These are phyloP conservation scores for Caenorhabditis angaria DNA, from an alignment of 2,888 invertebrate species.

Conservation along the genomic window DNA sequence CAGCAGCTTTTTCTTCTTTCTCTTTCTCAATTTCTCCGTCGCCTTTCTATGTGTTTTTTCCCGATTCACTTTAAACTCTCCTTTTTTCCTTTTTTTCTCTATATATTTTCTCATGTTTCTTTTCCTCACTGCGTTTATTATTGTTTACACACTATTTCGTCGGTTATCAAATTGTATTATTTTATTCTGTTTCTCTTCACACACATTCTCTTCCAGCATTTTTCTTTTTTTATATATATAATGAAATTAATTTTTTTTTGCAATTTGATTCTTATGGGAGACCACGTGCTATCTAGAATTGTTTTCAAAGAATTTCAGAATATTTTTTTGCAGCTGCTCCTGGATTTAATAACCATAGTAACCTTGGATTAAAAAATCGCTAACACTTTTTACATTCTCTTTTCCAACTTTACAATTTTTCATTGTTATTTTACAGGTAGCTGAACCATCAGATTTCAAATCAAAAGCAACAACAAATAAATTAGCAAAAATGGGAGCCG, in stretches of 20 bases:
- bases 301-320: too few relatives aligned
- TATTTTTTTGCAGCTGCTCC: neutral
- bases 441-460: neutral
- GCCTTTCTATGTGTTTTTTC: constrained; percentile 13
- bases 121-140: neutral
- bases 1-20: constrained; percentile 9
- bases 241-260: neutral
- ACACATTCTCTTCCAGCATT: constrained; percentile 5
- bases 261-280: too few relatives aligned
- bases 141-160: constrained; percentile 1
- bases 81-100: neutral
- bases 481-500: constrained; percentile 81
- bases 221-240: neutral
- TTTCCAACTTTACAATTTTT: neutral
- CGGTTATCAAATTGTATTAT: constrained; percentile 25
- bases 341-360: neutral
- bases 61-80: neutral
- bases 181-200: constrained; percentile 15
- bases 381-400: neutral
- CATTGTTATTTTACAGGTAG: constrained; percentile 73
- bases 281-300: too few relatives aligned
- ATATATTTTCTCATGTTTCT: neutral
- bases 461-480: neutral
- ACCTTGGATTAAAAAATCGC: neutral
- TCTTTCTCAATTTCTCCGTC: too few relatives aligned